Evolutionary conservation across 1,140 invertebrate genomes (phyloP), one percentile per base, ranked within the genome.

Genomic region (Dreissena rostriformis): DNA sequence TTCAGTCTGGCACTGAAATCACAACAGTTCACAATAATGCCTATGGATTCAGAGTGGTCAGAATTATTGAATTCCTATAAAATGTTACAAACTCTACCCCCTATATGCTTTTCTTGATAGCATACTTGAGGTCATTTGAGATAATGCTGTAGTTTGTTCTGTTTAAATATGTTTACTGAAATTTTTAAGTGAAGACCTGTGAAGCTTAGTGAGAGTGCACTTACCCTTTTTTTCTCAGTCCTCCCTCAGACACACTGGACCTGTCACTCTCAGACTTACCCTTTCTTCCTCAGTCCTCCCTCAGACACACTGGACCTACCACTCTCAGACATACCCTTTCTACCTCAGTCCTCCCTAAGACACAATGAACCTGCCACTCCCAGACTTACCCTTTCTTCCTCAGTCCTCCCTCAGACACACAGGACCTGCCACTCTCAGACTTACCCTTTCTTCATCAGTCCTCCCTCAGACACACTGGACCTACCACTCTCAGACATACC

Each of bases 1-100:
- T 97, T 97, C 17, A 98, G 93, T 91, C 96, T 96, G 17, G 95
- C 95, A 57, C 94, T 94, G 84, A 49, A 90, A 86, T 17, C 22
- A 61, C 17, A 19, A 12, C 17, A 61, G 57, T 61, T 5, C 22
- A 61, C 17, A 61, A 39, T 2, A 5, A 39, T 39, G 39, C 39
- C 8, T 5, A 39, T 39, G 39, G 39, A 39, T n/a, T n/a, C n/a
- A n/a, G n/a, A n/a, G 39, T 39, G 4, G 39, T 39, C 8, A 2
- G 8, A 8, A 39, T 39, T 2, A 39, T 39, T 39, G 39, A 39
- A 8, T 39, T 39, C 8, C 4, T 39, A 39, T 39, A 39, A 2
- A 39, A 39, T 39, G 39, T 39, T 8, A 39, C 8, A 8, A 8
- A 39, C 39, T 39, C 39, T 39, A 39, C 4, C 39, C 39, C 8